Conservation (phyloP, 2,797 vertebrate species). For the Spea hammondii region DNA sequence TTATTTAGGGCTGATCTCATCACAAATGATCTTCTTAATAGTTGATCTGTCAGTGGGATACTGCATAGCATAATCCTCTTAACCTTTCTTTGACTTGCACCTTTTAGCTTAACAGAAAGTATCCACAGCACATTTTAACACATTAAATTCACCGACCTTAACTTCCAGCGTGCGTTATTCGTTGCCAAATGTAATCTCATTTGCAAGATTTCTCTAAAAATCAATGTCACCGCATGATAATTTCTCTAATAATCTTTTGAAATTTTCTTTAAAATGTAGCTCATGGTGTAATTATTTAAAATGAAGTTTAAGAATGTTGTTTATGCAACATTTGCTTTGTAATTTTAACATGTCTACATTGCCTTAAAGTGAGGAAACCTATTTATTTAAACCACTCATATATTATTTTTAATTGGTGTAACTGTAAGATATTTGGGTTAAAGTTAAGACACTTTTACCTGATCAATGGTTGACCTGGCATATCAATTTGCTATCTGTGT, state of each 20-base stretch:
- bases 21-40: conserved; percentile 52
- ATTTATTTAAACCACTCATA: no score
- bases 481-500: no score
- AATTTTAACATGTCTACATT: no score
- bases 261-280: neutral
- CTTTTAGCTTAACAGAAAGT: conserved; percentile 28
- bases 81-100: conserved; percentile 45
- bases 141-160: conserved; percentile 10
- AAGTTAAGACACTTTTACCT: no score
- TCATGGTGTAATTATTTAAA: neutral
- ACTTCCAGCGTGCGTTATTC: neutral
- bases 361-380: no score
- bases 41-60: conserved; percentile 49
- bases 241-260: neutral
- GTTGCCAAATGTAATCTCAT: neutral
- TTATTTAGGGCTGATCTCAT: conserved; percentile 45
- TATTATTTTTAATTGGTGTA: no score
- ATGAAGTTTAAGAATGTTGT: neutral
- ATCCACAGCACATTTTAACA: conserved; percentile 34
- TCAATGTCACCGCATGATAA: neutral
- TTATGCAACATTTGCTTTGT: no score
- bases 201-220: neutral
- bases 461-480: no score
- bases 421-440: no score
- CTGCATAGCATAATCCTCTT: conserved; percentile 43